phyloP scores from a whole-genome alignment of 2,888 invertebrate genomes.

The Oscheius onirici region DNA sequence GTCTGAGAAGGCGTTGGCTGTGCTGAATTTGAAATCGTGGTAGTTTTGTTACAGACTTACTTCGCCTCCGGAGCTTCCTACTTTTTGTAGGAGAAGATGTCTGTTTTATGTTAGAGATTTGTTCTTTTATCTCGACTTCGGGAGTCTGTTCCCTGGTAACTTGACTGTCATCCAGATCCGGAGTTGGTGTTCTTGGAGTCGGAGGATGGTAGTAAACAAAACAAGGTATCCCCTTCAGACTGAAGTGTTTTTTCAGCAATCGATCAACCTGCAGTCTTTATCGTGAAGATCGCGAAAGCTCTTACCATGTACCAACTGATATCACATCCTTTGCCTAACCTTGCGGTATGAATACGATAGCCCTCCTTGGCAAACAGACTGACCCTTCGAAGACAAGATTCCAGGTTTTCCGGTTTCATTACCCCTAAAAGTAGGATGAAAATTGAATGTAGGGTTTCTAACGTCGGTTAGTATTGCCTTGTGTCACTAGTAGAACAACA shows the following conservation, averaged over 20 bases:
- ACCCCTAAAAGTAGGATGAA: not conserved
- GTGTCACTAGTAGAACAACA: conserved; percentile 13
- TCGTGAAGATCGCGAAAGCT: not conserved
- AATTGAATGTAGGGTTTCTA: not conserved
- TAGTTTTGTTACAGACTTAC: not conserved
- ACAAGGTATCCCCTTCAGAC: conserved; percentile 10
- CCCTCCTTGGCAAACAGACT: conserved; percentile 8
- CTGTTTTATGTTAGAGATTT: not conserved
- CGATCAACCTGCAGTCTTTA: conserved; percentile 19
- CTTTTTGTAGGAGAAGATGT: not conserved
- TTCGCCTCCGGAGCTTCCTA: not conserved
- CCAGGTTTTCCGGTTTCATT: conserved; percentile 15
- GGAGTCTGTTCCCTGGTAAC: not conserved
- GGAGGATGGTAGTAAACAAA: conserved; percentile 25
- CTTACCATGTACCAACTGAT: conserved; percentile 27
- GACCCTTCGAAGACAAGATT: conserved; percentile 16
- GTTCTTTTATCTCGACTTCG: conserved; percentile 1
- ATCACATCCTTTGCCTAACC: conserved; percentile 9
- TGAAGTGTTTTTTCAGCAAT: conserved; percentile 23
- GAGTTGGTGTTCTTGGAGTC: not conserved
- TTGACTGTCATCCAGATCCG: not conserved
- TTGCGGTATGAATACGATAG: conserved; percentile 10
- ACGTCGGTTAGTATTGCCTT: conserved; percentile 7
- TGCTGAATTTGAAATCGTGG: not conserved
- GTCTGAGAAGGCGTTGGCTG: not conserved